Evolutionary conservation across 1,140 invertebrate species (phyloP).

Genomic region (Caligus rogercresseyi): DNA sequence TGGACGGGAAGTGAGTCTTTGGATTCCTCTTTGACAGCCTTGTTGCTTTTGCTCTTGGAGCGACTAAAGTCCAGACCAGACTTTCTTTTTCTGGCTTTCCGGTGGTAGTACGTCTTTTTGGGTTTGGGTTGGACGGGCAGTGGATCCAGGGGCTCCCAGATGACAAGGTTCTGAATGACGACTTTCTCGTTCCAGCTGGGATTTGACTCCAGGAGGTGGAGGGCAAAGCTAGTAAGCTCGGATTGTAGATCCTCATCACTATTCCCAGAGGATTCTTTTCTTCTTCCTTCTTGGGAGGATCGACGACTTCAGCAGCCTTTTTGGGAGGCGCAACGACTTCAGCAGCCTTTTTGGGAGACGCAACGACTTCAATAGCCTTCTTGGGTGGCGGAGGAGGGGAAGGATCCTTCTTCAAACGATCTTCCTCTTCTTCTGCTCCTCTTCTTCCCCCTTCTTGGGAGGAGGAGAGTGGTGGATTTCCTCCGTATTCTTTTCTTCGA

Average conservation of each 20-base stretch:
- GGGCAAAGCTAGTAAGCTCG: constrained; percentile 7
- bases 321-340: neutral
- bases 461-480: no score
- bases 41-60: neutral
- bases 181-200: constrained; percentile 3
- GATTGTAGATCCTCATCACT: constrained; percentile 9
- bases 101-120: neutral
- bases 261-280: neutral
- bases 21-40: neutral
- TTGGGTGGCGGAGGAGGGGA: neutral
- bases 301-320: neutral
- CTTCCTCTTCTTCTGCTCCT: neutral
- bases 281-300: neutral
- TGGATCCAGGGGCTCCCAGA: constrained; percentile 20
- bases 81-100: neutral
- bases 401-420: neutral
- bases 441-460: no score
- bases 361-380: neutral
- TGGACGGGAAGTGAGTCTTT: neutral
- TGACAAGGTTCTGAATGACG: constrained; percentile 17
- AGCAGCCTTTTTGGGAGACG: neutral
- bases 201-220: constrained; percentile 16
- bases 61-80: constrained; percentile 12
- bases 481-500: no score
- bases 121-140: neutral